These are phyloP conservation scores for Pristionchus entomophagus DNA, from an alignment of 2,888 invertebrate species.

Conservation along the genomic window DNA sequence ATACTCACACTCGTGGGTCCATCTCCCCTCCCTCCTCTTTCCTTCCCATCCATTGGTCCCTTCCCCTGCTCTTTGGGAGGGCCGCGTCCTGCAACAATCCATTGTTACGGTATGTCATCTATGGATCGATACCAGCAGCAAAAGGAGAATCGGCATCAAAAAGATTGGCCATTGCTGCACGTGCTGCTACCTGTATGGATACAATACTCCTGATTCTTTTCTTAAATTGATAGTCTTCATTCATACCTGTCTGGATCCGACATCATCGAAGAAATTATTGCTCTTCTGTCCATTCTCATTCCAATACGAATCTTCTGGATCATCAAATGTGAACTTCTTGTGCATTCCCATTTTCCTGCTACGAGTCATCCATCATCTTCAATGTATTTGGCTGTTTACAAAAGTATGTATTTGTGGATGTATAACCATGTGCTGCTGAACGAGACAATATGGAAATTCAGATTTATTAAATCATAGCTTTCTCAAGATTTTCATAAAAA, in stretches of 20 bases:
- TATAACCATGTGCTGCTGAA: not conserved
- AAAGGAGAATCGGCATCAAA: conserved; percentile 54
- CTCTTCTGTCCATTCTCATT: conserved; percentile 60
- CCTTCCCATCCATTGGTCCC: not conserved
- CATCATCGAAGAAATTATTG: conserved; percentile 65
- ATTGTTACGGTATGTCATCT: not conserved
- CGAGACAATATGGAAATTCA: not conserved
- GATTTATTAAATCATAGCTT: conserved; percentile 32
- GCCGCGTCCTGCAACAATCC: not conserved
- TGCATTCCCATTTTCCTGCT: conserved; percentile 57
- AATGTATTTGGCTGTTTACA: not conserved
- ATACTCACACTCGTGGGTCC: conserved; percentile 19
- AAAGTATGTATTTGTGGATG: not conserved
- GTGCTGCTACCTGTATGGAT: conserved; percentile 32
- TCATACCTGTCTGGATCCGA: conserved; percentile 62
- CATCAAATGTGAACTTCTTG: conserved; percentile 69
- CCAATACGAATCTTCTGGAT: conserved; percentile 72
- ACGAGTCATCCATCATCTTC: not conserved
- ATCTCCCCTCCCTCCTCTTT: conserved; percentile 33
- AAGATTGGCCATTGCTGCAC: conserved; percentile 60
- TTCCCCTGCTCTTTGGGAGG: not conserved
- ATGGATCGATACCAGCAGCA: not conserved
- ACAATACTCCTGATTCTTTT: not conserved
- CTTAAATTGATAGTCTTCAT: too few relatives aligned
- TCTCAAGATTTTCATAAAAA: conserved; percentile 28